Base-by-base conservation (phyloP, 2,888 invertebrate species). In the Cephus rjabovi region DNA sequence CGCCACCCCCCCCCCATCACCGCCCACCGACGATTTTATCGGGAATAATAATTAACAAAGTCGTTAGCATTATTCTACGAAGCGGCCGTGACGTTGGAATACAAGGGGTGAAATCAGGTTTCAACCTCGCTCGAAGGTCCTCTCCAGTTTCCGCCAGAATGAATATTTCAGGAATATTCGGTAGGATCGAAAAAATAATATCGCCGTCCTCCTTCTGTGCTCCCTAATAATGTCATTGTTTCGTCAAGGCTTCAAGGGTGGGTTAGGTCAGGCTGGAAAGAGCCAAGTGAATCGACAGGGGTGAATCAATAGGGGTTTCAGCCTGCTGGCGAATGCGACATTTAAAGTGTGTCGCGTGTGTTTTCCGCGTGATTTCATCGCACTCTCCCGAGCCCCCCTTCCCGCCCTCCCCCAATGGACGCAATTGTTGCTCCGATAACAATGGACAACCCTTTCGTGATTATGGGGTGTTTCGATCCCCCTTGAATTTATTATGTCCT, bases 1-100 rank as follows among this genome's bases (percentile, higher is more conserved):
- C 40, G 9, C 23, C 23, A 1, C 0, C n/a, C n/a, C n/a, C n/a
- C 40, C 15, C 40, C 23, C 6, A 1, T 1, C 12, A 0, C 56
- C 33, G 34, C 73, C 35, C 30, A 70, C 56, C n/a, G n/a, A 35
- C 73, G 34, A 77, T 77, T 34, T 74, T 40, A 73, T 34, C 73
- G 40, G 74, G 68, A 69, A 77, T 75, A 78, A 81, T 81, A 81
- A 84, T 82, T 80, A 80, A 81, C 77, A 77, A 31, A 71, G 78
- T 81, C 79, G 80, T 84, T 81, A 81, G 74, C 70, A 69, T 79
- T 77, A 77, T 78, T 74, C 71, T 30, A 31, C 31, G 71, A 23
- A 56, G 23, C 56, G 23, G 23, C 23, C 23, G 56, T 23, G 56
- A 56, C 56, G 56, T 23, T 23, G 56, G 56, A 56, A 23, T 56